Percentiles rank a stretch among this genome's conserved stretches.
Conservation (phyloP, 2,797 vertebrate species). For the Acanthurus leucopareius region DNA sequence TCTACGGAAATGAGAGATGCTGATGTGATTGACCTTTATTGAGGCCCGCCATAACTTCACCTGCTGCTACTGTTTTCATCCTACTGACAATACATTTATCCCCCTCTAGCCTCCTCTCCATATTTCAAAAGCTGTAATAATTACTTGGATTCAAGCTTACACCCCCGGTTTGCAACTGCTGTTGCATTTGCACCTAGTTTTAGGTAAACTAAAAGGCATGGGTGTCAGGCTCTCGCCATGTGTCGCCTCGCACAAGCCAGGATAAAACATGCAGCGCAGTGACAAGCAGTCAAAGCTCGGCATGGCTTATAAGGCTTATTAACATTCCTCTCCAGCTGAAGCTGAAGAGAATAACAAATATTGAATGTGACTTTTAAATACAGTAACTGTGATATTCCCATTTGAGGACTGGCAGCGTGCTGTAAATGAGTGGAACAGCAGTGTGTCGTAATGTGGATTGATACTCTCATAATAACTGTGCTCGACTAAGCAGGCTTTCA, state of each 20-base stretch:
- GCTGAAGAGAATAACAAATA: constrained; percentile 65
- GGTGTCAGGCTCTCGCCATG: constrained; percentile 42
- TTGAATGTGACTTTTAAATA: constrained; percentile 75
- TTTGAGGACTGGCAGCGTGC: constrained; percentile 51
- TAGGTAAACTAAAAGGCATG: constrained; percentile 34
- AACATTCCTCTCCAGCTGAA: constrained; percentile 64
- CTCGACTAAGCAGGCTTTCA: constrained; percentile 62
- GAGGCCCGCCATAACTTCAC: neutral
- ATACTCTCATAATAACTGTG: constrained; percentile 76
- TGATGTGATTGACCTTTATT: constrained; percentile 8
- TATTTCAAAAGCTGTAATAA: constrained; percentile 31
- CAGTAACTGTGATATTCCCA: constrained; percentile 69
- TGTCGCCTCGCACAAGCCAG: constrained; percentile 36
- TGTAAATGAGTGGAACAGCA: constrained; percentile 73
- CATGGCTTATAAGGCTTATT: constrained; percentile 61
- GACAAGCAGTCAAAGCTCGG: constrained; percentile 57
- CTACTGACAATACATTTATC: constrained; percentile 10
- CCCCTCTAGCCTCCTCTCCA: constrained; percentile 2
- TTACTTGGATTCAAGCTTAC: constrained; percentile 8
- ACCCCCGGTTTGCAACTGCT: neutral
- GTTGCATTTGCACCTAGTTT: constrained; percentile 35
- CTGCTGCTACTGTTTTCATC: constrained; percentile 1
- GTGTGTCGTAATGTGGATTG: constrained; percentile 75
- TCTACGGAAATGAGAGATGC: neutral
- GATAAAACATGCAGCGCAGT: constrained; percentile 62